Conservation (phyloP, 2,113 vertebrate species). For the Emberiza fucata region DNA sequence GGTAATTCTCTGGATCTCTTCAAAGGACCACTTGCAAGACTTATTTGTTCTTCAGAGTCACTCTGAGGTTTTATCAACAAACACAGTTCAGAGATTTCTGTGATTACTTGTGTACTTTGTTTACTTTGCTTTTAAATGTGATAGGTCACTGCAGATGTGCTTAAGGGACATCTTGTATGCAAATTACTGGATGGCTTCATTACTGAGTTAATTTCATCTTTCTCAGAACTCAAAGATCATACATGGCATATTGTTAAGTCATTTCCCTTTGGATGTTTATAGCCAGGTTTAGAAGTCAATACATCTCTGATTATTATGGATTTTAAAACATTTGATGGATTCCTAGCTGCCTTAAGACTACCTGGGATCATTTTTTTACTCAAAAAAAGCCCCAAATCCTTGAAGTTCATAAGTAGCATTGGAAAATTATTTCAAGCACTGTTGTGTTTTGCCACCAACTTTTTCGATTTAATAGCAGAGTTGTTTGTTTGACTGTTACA, state of each 20-base stretch:
- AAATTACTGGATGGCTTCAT: not conserved
- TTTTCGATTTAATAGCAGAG: not conserved
- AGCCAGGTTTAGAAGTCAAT: not conserved
- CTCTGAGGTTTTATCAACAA: not conserved
- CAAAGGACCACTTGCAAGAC: not conserved
- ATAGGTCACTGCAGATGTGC: not conserved
- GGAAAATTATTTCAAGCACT: not conserved
- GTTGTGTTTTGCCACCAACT: not conserved
- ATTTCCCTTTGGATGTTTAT: not conserved
- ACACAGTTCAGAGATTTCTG: not conserved
- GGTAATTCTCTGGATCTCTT: not conserved
- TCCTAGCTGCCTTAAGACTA: not conserved
- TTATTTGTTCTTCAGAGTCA: not conserved
- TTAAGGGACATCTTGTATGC: not conserved
- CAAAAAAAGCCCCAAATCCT: not conserved
- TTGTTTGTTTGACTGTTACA: not conserved
- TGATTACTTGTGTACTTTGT: not conserved
- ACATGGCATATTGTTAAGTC: not conserved
- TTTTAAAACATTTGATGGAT: slow-evolving; percentile 18
- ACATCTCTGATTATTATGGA: not conserved
- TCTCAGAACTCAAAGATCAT: not conserved
- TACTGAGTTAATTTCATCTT: not conserved
- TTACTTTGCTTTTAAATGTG: not conserved
- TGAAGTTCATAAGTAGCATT: not conserved
- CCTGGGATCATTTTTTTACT: not conserved